Evolutionary conservation across 2,888 invertebrate species (phyloP), one percentile per base, ranked within the genome.

Genomic region (Nymphalis polychloros): DNA sequence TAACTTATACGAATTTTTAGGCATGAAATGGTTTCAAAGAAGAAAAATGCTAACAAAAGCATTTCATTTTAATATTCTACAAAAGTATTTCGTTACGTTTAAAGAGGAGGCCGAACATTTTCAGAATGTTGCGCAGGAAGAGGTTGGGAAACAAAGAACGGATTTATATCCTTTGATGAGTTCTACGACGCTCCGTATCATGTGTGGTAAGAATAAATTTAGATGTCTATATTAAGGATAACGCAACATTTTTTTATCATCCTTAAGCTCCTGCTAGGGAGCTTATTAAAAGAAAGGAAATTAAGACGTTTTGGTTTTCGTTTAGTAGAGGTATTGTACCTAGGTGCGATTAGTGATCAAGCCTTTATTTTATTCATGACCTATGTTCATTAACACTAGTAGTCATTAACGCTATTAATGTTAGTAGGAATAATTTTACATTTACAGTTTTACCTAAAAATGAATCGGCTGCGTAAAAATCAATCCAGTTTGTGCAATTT

Each of bases 171-270:
- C 63, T 7, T n/a, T 70, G 19, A 61, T 64, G 19, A 35, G 60
- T 10, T 60, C 63, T 13, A 55, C 57, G 8, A 60, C 70, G 1
- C 19, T 70, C 31, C 64, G 64, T 0, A 55, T 70, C 35, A 61
- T 70, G 61, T 70, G 70, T 48, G 70, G 70, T 67, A 64, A 13
- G 57, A 19, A 35, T 59, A 13, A 8, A 41, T 16, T 23, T 20
- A 76, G 81, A 4, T 73, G 71, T 94, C 5, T 90, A 92, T 7
- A 85, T 88, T 70, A 75, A 3, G 78, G 19, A 8, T 23, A 27
- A 17, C 23, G 16, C 2, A 23, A 20, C 5, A 47, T n/a, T 13
- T 17, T 23, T 8, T 27, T 27, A 27, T 27, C 3, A 27, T 27
- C 27, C 5, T 5, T 5, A 4, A 27, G 27, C 27, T 23, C 23